Evolutionary conservation across 2,797 vertebrate genomes (phyloP), one percentile per base, ranked within the genome.

Genomic region (Paratrypauchen microcephalus): DNA sequence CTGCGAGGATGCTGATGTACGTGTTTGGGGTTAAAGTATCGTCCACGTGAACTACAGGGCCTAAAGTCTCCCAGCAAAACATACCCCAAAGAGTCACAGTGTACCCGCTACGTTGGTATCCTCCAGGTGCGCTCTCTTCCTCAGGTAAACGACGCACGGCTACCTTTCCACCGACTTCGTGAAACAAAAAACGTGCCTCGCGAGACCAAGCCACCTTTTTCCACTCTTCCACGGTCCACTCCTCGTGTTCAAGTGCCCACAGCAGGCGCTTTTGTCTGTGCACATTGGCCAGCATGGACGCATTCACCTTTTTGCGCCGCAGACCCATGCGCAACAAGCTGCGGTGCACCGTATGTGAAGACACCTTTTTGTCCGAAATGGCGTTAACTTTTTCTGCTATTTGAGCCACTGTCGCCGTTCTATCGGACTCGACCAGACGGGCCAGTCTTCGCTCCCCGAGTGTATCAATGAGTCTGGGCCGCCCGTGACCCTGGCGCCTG

Each of bases 251-350:
- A 7, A 48, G 56, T 5, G 66, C 66, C 56, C 66, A 68, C 19
- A 48, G 19, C 21, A 67, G 54, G 2, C 65, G 54, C 54, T 45
- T 67, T 11, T 57, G 65, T 2, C 54, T 21, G 6, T 57, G 65
- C 13, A 57, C 52, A 45, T 56, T 24, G 21, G 65, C 54, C 54
- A 45, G 52, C 32, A 24, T 59, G 26, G 66, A 47, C 2, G 24
- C 56, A 3, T 41, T 68, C 18, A 68, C 66, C 39, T 36, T 36
- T 60, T 45, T 68, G 56, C 66, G 57, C 23, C 57, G 66, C 26
- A 68, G n/a, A 19, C 66, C 66, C 66, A 68, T 68, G 57, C 66
- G 57, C 66, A 68, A 58, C 56, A 68, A 68, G 56, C 52, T 59
- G 56, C 66, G 66, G 39, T 68, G 66, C 55, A 68, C 66, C 6